Evolutionary conservation across 2,113 vertebrate species (phyloP).

Genomic region (Charadrius vociferus): DNA sequence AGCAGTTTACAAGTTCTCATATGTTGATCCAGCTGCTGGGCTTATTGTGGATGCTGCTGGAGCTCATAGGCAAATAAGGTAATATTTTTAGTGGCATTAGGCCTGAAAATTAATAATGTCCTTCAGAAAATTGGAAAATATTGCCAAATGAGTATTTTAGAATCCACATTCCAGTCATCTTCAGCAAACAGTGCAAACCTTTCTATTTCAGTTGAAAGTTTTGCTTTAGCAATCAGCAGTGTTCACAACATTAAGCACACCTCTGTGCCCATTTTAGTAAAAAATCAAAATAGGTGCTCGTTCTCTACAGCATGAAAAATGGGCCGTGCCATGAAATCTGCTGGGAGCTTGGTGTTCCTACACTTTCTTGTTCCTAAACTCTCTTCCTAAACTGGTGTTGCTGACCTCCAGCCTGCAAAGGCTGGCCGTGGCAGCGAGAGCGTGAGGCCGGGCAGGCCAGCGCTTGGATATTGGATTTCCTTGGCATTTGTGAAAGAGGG

Average conservation of each 20-base stretch:
- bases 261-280: background rate
- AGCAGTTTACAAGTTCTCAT: background rate
- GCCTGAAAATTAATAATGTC: background rate
- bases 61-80: background rate
- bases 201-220: background rate
- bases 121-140: background rate
- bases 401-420: background rate
- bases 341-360: background rate
- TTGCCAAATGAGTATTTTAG: background rate
- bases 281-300: background rate
- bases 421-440: rapidly evolving
- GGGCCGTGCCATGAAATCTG: background rate
- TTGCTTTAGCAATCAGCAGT: background rate
- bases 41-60: background rate
- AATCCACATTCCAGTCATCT: background rate
- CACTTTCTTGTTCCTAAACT: background rate
- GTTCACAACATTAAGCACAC: background rate
- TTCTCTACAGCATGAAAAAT: background rate
- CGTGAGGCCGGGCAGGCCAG: rapidly evolving
- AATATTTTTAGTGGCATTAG: background rate
- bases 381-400: background rate
- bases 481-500: background rate
- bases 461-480: background rate
- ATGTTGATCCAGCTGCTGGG: background rate
- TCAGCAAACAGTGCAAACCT: rapidly evolving